Conservation (phyloP, 2,888 invertebrate species). For the Psylliodes chrysocephalus region DNA sequence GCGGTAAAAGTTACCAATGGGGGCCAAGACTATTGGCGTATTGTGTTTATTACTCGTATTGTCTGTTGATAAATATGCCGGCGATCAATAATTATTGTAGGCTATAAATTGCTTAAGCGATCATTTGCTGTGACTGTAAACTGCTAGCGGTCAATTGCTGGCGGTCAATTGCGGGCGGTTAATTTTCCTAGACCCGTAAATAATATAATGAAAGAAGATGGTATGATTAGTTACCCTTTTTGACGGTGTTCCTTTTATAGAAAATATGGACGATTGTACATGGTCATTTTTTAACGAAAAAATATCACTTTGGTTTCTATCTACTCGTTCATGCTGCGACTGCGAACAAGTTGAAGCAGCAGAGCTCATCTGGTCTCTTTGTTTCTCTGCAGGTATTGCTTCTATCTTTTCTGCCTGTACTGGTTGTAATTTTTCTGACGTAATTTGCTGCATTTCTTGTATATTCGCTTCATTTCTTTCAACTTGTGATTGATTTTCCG, state of each 20-base stretch:
- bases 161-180: too few relatives aligned
- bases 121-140: too few relatives aligned
- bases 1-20: too few relatives aligned
- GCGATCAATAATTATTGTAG: too few relatives aligned
- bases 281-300: slow-evolving; percentile 49
- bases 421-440: not conserved
- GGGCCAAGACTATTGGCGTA: too few relatives aligned
- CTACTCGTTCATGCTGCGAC: slow-evolving; percentile 31
- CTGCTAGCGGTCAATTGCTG: too few relatives aligned
- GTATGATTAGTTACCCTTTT: slow-evolving; percentile 37
- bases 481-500: not conserved
- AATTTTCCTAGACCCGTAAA: too few relatives aligned
- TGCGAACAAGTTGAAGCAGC: slow-evolving; percentile 7
- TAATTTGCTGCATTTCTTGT: not conserved
- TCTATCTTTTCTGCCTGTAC: not conserved
- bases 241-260: slow-evolving; percentile 50
- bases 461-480: not conserved
- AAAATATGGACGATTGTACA: slow-evolving; percentile 51
- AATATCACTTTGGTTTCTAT: slow-evolving; percentile 53
- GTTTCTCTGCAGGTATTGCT: slow-evolving; percentile 12
- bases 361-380: slow-evolving; percentile 20
- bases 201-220: not conserved
- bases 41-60: too few relatives aligned
- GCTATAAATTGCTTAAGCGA: too few relatives aligned
- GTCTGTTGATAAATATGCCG: too few relatives aligned